phyloP scores from a whole-genome alignment of 2,888 invertebrate genomes.

The Lycocerus yunnanus region DNA sequence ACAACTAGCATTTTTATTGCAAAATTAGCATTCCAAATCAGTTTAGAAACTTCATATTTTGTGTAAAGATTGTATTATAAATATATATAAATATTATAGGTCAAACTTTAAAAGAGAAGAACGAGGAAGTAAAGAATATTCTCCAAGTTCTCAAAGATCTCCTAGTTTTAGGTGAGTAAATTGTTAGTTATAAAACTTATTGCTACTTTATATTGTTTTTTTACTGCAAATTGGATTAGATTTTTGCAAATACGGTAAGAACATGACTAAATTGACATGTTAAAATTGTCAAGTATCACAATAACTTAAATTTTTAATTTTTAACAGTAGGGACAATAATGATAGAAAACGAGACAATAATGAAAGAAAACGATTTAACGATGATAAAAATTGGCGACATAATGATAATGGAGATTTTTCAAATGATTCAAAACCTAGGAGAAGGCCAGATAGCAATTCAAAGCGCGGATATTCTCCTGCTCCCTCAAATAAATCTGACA shows the following conservation, averaged over 20 bases:
- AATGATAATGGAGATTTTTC: neutral
- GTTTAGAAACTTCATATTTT: too few species aligned
- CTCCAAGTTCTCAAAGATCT: neutral
- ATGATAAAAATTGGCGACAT: slow-evolving; percentile 42
- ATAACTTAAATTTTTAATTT: neutral
- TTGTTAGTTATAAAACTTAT: neutral
- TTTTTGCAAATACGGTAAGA: neutral
- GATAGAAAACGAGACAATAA: slow-evolving; percentile 35
- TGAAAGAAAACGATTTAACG: slow-evolving; percentile 45
- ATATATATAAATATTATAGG: neutral
- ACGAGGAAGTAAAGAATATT: neutral
- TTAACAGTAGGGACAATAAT: neutral
- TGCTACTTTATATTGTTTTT: neutral
- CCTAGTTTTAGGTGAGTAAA: neutral
- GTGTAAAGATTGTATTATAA: too few species aligned
- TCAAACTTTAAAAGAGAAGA: neutral
- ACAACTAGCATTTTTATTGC: too few species aligned
- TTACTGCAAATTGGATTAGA: neutral
- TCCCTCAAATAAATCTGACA: neutral
- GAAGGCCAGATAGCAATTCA: neutral
- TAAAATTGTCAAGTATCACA: neutral
- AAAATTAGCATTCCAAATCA: too few species aligned
- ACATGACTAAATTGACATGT: neutral
- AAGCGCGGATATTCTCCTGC: neutral
- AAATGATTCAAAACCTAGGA: neutral